A percentile compares a stretch with the other conserved stretches of the same genome.
These are phyloP conservation scores for Zapus hudsonius DNA, from an alignment of 2,113 vertebrate species.

Conservation along the genomic window DNA sequence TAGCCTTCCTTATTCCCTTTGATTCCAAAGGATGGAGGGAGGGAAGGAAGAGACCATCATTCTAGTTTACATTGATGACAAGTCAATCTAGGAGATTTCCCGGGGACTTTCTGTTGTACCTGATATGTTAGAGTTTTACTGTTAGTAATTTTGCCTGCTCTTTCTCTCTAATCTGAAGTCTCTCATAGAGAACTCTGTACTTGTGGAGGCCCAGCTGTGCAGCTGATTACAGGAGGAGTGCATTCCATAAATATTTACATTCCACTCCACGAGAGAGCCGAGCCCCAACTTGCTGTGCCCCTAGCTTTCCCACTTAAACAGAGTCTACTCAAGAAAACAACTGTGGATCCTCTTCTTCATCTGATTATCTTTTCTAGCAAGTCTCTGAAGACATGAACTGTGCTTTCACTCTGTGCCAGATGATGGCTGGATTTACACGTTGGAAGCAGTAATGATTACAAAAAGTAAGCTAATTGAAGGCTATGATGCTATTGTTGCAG, in stretches of 20 bases:
- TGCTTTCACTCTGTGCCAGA: conserved; percentile 47
- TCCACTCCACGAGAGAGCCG: conserved; percentile 54
- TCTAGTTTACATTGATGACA: neutral
- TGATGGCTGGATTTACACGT: conserved; percentile 33
- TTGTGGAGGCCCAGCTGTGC: conserved; percentile 71
- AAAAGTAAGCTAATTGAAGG: conserved; percentile 55
- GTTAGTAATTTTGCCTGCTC: conserved; percentile 47
- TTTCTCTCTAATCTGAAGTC: conserved; percentile 64
- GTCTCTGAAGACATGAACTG: conserved; percentile 21
- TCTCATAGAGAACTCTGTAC: conserved; percentile 63
- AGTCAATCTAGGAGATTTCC: neutral
- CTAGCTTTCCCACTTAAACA: conserved; percentile 65
- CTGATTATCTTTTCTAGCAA: conserved; percentile 58
- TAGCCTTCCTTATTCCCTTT: conserved; percentile 11
- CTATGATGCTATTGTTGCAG: conserved; percentile 41
- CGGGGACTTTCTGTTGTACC: conserved; percentile 18
- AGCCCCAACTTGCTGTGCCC: conserved; percentile 69
- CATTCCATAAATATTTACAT: conserved; percentile 75
- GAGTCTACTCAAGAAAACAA: conserved; percentile 60
- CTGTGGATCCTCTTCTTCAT: conserved; percentile 49
- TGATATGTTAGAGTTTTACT: conserved; percentile 34
- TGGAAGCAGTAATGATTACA: conserved; percentile 41
- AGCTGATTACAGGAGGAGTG: conserved; percentile 68
- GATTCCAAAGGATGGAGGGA: neutral
- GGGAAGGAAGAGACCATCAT: neutral